A percentile compares a stretch with the other conserved stretches of the same genome.
Conservation (phyloP, 2,113 vertebrate species). For the Anhinga anhinga region DNA sequence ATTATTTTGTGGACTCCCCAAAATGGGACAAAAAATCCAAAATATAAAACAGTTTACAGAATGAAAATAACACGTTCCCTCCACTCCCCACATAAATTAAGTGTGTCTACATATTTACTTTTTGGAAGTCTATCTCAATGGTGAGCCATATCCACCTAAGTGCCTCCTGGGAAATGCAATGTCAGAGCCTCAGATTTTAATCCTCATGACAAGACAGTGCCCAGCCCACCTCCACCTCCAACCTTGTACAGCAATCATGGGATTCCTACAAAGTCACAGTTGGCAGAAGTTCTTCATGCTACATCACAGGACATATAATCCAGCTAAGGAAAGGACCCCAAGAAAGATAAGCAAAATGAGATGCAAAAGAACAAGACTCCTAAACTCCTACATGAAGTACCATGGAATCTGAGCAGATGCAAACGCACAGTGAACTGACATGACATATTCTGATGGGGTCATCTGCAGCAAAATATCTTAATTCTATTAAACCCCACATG, state of each 20-base stretch:
- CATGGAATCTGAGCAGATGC: not conserved
- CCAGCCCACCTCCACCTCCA: not conserved
- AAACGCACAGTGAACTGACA: not conserved
- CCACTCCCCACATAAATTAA: not conserved
- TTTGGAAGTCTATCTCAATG: not conserved
- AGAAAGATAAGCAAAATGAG: not conserved
- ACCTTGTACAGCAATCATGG: not conserved
- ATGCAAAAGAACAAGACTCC: not conserved
- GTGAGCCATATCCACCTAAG: not conserved
- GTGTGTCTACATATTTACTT: not conserved
- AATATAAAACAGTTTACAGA: not conserved
- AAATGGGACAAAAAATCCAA: not conserved
- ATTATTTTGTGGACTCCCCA: not conserved
- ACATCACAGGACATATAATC: not conserved
- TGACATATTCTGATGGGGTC: not conserved
- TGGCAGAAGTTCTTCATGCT: not conserved
- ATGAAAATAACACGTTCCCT: not conserved
- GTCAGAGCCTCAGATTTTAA: not conserved
- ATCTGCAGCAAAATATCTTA: not conserved
- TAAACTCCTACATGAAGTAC: not conserved
- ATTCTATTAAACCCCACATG: not conserved
- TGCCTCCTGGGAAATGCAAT: not conserved
- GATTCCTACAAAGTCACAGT: not conserved
- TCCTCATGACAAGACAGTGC: not conserved
- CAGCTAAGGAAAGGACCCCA: not conserved